A percentile compares a stretch with the other conserved stretches of the same genome.
Evolutionary conservation across 1,140 invertebrate genomes (phyloP).

Genomic region (Apis dorsata): DNA sequence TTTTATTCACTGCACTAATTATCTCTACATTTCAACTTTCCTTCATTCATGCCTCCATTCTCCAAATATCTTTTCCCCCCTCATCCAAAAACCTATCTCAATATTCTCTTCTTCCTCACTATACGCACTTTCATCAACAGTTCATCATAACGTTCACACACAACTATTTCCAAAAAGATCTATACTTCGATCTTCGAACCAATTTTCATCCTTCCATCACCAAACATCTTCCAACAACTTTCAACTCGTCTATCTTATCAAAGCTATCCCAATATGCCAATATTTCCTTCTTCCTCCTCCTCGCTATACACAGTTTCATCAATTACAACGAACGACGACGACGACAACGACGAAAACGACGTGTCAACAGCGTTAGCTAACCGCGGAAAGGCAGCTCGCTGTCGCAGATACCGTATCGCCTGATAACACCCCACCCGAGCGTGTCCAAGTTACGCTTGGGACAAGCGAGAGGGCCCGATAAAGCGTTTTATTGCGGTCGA

Average conservation of each 20-base stretch:
- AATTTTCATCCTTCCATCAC: too few relatives aligned
- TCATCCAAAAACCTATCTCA: too few relatives aligned
- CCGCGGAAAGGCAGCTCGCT: slow-evolving; percentile 43
- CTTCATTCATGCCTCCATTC: too few relatives aligned
- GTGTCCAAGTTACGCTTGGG: neutral
- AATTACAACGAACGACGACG: neutral
- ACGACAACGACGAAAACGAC: slow-evolving; percentile 2
- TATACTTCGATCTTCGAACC: too few relatives aligned
- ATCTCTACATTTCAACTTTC: too few relatives aligned
- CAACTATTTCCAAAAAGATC: too few relatives aligned
- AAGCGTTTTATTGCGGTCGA: slow-evolving; percentile 41
- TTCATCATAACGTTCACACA: too few relatives aligned
- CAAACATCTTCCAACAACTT: too few relatives aligned
- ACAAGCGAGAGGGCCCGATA: slow-evolving; percentile 24
- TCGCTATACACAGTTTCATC: neutral
- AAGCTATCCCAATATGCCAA: neutral
- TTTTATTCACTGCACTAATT: too few relatives aligned
- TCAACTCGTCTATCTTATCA: neutral
- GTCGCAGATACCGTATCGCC: slow-evolving; percentile 62
- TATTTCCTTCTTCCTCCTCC: neutral
- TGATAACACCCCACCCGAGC: slow-evolving; percentile 60
- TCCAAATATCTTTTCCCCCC: too few relatives aligned
- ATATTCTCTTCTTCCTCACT: too few relatives aligned
- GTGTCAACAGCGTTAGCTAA: slow-evolving; percentile 30
- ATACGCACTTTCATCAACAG: too few relatives aligned